phyloP scores from a whole-genome alignment of 2,888 invertebrate genomes.

The Chorisops tibialis region DNA sequence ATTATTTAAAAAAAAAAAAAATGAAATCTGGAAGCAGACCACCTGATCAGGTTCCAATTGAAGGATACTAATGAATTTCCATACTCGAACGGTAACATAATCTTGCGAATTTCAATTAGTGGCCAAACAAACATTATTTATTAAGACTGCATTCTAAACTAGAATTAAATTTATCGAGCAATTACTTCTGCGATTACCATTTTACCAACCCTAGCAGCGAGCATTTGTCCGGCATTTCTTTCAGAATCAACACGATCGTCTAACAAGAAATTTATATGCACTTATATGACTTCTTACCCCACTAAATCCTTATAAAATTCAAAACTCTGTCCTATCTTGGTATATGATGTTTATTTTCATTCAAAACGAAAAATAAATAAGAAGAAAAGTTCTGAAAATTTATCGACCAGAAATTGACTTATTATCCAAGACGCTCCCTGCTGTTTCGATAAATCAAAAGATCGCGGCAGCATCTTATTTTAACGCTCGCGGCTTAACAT shows the following conservation, averaged over 20 bases:
- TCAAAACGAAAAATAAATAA: not conserved
- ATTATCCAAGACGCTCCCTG: constrained; percentile 18
- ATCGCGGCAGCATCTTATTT: not conserved
- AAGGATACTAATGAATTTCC: too few species aligned
- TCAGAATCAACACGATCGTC: constrained; percentile 19
- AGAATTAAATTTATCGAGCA: not conserved
- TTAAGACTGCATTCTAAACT: not conserved
- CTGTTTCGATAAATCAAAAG: constrained; percentile 22
- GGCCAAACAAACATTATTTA: not conserved
- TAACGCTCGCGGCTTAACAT: constrained; percentile 17
- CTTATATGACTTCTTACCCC: constrained; percentile 21
- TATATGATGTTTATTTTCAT: too few species aligned
- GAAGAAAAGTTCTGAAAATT: not conserved
- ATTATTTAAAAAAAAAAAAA: too few species aligned
- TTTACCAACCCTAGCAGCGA: not conserved
- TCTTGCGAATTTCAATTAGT: too few species aligned
- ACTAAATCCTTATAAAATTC: not conserved
- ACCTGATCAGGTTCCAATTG: too few species aligned
- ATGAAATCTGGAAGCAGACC: too few species aligned
- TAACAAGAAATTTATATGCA: constrained; percentile 15
- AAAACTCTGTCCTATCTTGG: too few species aligned
- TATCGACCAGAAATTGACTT: constrained; percentile 19
- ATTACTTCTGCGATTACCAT: constrained; percentile 7
- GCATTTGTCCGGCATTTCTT: constrained; percentile 1
- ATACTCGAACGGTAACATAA: not conserved